A percentile compares a stretch with the other conserved stretches of the same genome.
Conservation (phyloP, 2,113 vertebrate species). For the Lagopus leucura region DNA sequence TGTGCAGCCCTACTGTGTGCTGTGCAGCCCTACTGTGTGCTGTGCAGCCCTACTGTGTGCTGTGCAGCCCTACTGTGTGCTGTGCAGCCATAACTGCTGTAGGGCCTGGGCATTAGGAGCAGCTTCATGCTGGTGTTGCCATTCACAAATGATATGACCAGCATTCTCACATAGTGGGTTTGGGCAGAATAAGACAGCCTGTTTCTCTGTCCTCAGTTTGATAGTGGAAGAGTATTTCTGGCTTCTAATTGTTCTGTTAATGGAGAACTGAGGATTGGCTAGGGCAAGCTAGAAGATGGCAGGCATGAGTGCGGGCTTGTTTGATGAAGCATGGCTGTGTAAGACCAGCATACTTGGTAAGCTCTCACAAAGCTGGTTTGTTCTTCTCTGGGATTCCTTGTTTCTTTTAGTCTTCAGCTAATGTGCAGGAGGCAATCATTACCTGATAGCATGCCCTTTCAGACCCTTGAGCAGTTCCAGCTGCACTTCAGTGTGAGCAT, state of each 20-base stretch:
- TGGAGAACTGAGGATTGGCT: slow-evolving; percentile 19
- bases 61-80: neutral
- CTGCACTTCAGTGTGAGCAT: neutral
- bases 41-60: no score
- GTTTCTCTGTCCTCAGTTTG: neutral
- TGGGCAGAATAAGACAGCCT: neutral
- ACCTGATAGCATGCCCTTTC: neutral
- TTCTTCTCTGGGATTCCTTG: neutral
- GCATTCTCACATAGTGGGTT: neutral
- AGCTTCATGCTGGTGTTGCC: neutral
- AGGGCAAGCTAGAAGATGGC: neutral
- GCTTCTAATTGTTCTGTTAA: neutral
- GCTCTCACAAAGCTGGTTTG: neutral
- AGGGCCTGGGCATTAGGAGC: neutral
- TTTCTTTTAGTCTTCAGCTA: neutral
- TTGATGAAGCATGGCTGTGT: neutral
- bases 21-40: no score
- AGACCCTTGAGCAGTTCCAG: neutral
- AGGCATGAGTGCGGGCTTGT: neutral
- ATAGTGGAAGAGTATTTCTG: neutral
- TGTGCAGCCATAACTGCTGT: neutral
- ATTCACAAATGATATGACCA: neutral
- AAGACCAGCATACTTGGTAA: neutral
- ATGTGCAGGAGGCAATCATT: neutral
- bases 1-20: no score